These are phyloP conservation scores for Malthinus flaveolus DNA, from an alignment of 2,888 invertebrate species.

Conservation along the genomic window DNA sequence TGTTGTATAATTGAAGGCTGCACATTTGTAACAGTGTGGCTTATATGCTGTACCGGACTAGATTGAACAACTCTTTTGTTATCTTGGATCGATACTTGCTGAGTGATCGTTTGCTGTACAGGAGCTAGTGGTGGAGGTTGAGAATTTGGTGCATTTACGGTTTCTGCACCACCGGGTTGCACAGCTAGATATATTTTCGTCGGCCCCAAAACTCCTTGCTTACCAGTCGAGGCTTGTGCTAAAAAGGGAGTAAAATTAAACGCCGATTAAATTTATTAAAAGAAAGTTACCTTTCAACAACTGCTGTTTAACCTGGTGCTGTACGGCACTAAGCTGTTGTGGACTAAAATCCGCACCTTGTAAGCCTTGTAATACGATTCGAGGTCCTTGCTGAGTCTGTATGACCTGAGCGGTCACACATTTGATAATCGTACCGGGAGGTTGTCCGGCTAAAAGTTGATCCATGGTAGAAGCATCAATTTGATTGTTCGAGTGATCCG, in stretches of 20 bases:
- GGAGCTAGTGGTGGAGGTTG: slow-evolving; percentile 61
- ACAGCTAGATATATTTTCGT: slow-evolving; percentile 86
- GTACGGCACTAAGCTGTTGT: slow-evolving; percentile 79
- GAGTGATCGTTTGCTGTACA: slow-evolving; percentile 47
- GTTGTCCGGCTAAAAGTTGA: slow-evolving; percentile 75
- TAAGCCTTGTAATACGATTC: slow-evolving; percentile 83
- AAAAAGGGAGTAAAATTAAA: slow-evolving; percentile 39
- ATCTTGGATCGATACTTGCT: background rate
- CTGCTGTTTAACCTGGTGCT: slow-evolving; percentile 89
- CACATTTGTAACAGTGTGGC: background rate
- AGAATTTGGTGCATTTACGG: slow-evolving; percentile 41
- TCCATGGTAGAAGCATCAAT: slow-evolving; percentile 63
- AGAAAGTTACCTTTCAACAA: slow-evolving; percentile 71
- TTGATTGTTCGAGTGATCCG: slow-evolving; percentile 41
- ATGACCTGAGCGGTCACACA: slow-evolving; percentile 87
- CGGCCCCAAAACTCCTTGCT: slow-evolving; percentile 82
- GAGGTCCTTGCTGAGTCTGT: slow-evolving; percentile 81
- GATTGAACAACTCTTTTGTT: slow-evolving; percentile 6
- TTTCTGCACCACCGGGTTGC: slow-evolving; percentile 65
- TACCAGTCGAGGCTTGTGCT: slow-evolving; percentile 87
- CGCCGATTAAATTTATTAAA: background rate
- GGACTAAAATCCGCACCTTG: slow-evolving; percentile 82
- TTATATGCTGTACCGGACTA: background rate
- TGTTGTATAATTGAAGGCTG: slow-evolving; percentile 39
- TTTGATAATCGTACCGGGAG: slow-evolving; percentile 83